Evolutionary conservation across 2,888 invertebrate species (phyloP).

Genomic region (Dryobotodes eremita): DNA sequence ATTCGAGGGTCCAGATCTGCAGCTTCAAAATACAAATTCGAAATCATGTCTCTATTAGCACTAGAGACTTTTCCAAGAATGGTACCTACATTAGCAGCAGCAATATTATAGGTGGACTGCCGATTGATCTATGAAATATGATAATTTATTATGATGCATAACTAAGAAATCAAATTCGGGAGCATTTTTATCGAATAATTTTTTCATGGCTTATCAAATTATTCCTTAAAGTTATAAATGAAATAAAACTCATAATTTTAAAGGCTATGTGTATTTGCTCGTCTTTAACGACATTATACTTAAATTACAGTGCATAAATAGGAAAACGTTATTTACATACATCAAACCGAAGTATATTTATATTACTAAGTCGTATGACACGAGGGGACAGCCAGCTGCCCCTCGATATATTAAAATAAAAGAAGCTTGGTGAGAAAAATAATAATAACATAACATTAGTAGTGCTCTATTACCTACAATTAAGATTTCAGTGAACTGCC

Average conservation of each 20-base stretch:
- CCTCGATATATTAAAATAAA: constrained; percentile 48
- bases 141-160: neutral
- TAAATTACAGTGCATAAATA: constrained; percentile 88
- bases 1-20: neutral
- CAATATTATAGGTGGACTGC: neutral
- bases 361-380: constrained; percentile 56
- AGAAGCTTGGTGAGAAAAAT: constrained; percentile 60
- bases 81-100: neutral
- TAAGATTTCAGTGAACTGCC: constrained; percentile 7
- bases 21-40: neutral
- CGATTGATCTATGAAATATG: too few species aligned
- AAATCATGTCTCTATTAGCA: neutral
- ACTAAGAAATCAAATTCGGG: neutral
- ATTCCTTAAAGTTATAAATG: neutral
- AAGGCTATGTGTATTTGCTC: constrained; percentile 82
- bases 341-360: constrained; percentile 63
- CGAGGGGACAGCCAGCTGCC: constrained; percentile 65
- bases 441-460: constrained; percentile 30
- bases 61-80: neutral
- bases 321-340: constrained; percentile 87
- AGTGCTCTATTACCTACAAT: neutral
- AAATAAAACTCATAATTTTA: constrained; percentile 78
- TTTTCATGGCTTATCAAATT: neutral
- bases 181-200: neutral
- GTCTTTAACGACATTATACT: constrained; percentile 78